These are phyloP conservation scores for Nerophis ophidion DNA, from an alignment of 2,113 vertebrate genomes.

Conservation along the genomic window DNA sequence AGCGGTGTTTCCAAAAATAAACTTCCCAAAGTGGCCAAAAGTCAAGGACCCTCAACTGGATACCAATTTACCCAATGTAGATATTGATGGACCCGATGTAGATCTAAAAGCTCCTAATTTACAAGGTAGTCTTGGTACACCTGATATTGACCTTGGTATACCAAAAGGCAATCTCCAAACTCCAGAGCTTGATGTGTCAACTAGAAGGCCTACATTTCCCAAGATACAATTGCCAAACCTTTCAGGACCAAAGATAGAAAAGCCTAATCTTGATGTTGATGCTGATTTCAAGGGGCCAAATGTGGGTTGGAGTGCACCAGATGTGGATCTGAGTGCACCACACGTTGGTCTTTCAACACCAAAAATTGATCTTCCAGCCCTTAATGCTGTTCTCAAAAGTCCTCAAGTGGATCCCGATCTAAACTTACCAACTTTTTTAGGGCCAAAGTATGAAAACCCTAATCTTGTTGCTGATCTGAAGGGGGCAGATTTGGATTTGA, in stretches of 20 bases:
- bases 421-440: conserved; percentile 47
- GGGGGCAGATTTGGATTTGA: conserved; percentile 26
- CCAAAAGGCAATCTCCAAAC: conserved; percentile 16
- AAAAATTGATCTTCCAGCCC: conserved; percentile 10
- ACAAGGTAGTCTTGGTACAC: conserved; percentile 10
- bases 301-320: conserved; percentile 19
- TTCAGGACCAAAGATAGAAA: conserved; percentile 39
- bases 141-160: conserved; percentile 20
- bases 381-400: conserved; percentile 33
- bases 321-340: conserved; percentile 17
- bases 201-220: conserved; percentile 40
- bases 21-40: conserved; percentile 44
- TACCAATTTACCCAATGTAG: conserved; percentile 29
- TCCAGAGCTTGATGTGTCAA: conserved; percentile 40
- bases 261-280: conserved; percentile 35
- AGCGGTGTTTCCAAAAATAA: conserved; percentile 35
- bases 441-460: conserved; percentile 38
- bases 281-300: conserved; percentile 33
- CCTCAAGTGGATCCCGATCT: conserved; percentile 40
- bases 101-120: conserved; percentile 15
- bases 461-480: conserved; percentile 31
- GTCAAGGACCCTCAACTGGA: conserved; percentile 35
- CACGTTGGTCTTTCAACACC: conserved; percentile 24
- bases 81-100: conserved; percentile 29
- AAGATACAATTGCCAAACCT: conserved; percentile 49